Conservation (phyloP, 2,888 invertebrate species). For the Siphonodentalium dalli region DNA sequence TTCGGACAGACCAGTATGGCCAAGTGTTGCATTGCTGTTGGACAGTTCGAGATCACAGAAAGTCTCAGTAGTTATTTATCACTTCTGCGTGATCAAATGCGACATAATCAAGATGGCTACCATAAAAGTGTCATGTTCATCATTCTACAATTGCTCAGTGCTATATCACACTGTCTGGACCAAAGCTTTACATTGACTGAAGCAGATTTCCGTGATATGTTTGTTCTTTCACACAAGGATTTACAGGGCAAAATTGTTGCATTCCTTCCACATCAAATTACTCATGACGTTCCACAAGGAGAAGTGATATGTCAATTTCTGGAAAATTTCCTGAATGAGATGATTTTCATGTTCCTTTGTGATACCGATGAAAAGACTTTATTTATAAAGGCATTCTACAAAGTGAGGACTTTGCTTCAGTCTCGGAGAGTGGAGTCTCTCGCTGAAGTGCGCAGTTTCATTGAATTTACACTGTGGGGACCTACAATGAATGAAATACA, state of each 20-base stretch:
- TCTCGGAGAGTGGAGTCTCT: constrained; percentile 43
- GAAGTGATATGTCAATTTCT: constrained; percentile 49
- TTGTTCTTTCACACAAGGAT: constrained; percentile 41
- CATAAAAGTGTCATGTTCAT: constrained; percentile 40
- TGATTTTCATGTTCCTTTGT: constrained; percentile 31
- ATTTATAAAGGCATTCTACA: constrained; percentile 32
- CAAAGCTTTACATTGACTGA: constrained; percentile 50
- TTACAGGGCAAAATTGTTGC: constrained; percentile 39
- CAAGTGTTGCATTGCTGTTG: constrained; percentile 48
- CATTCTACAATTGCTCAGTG: constrained; percentile 48
- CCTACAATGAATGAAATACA: constrained; percentile 35
- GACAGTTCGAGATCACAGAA: constrained; percentile 47
- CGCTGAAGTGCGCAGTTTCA: constrained; percentile 46
- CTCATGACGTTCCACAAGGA: constrained; percentile 46
- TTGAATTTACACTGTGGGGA: constrained; percentile 54
- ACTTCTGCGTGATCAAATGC: constrained; percentile 34
- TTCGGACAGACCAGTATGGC: constrained; percentile 41
- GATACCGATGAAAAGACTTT: constrained; percentile 32
- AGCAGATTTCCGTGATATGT: constrained; percentile 48
- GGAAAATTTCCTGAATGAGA: constrained; percentile 41
- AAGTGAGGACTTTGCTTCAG: constrained; percentile 40
- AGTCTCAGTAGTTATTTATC: constrained; percentile 42
- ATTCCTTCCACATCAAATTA: constrained; percentile 49
- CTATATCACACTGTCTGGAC: constrained; percentile 54
- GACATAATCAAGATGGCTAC: constrained; percentile 37